Conservation (phyloP, 2,888 invertebrate species). For the Listrodromus nycthemerus region DNA sequence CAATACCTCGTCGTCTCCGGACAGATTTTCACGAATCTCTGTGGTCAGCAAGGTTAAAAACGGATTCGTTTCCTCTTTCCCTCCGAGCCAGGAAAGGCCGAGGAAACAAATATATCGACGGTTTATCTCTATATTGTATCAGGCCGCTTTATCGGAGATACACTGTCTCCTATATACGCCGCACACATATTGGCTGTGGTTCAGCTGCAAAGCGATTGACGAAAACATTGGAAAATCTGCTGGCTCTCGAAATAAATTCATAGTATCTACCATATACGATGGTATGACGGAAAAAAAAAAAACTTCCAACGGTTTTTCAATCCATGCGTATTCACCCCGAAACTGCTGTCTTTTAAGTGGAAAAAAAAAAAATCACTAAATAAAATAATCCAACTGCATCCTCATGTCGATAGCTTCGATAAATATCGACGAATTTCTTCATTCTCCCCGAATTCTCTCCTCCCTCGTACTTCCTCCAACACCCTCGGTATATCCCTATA, state of each 20-base stretch:
- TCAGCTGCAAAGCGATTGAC: slow-evolving; percentile 41
- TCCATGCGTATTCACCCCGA: neutral
- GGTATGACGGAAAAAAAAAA: too few relatives aligned
- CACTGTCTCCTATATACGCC: neutral
- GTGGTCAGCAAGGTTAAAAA: slow-evolving; percentile 58
- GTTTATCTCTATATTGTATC: slow-evolving; percentile 20
- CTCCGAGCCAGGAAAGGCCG: slow-evolving; percentile 19
- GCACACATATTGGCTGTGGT: slow-evolving; percentile 5
- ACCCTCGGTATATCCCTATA: neutral
- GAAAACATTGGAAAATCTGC: slow-evolving; percentile 55
- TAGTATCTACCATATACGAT: neutral
- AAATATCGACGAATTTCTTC: neutral
- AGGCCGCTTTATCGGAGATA: neutral
- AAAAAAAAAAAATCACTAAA: neutral
- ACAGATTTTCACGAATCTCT: slow-evolving; percentile 51
- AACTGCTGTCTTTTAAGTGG: neutral
- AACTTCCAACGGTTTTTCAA: neutral
- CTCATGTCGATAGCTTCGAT: neutral
- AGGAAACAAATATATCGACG: slow-evolving; percentile 39
- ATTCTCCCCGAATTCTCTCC: neutral
- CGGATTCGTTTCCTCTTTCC: neutral
- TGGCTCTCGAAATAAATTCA: slow-evolving; percentile 18
- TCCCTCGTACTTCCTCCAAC: neutral
- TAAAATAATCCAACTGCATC: neutral
- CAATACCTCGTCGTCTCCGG: slow-evolving; percentile 52